phyloP scores from a whole-genome alignment of 2,797 vertebrate genomes.

The Helostoma temminkii region DNA sequence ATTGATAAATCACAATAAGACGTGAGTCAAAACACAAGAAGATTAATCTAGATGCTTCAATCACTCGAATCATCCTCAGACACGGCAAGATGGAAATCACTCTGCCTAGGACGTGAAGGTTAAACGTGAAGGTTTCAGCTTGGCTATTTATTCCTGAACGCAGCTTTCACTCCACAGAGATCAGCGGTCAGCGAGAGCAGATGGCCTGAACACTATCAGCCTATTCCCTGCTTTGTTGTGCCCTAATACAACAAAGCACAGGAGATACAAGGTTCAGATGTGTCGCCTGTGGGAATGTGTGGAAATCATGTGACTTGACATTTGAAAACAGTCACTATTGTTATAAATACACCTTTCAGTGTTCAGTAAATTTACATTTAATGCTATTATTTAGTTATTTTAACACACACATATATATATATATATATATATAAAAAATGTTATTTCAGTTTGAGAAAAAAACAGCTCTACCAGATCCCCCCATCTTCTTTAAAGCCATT shows the following conservation, averaged over 20 bases:
- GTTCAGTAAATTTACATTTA: not conserved
- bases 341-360: not conserved
- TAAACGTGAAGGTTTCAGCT: conserved; percentile 26
- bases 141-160: conserved; percentile 34
- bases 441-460: too few species aligned
- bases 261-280: conserved; percentile 50
- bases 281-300: conserved; percentile 49
- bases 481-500: too few species aligned
- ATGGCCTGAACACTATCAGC: conserved; percentile 53
- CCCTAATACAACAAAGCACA: conserved; percentile 32
- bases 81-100: conserved; percentile 13
- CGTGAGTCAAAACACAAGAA: conserved; percentile 21
- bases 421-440: too few species aligned
- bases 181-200: conserved; percentile 61
- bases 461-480: too few species aligned
- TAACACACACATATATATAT: too few species aligned
- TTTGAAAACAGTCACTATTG: conserved; percentile 5
- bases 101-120: conserved; percentile 16
- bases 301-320: conserved; percentile 28
- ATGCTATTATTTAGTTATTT: not conserved
- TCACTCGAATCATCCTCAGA: conserved; percentile 15
- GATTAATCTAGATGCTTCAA: conserved; percentile 44
- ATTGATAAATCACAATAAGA: conserved; percentile 1
- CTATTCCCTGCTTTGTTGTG: conserved; percentile 31
- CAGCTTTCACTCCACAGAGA: conserved; percentile 34